Percentiles rank a stretch among this genome's conserved stretches.
Conservation (phyloP, 2,888 invertebrate species). For the Seira musarum region DNA sequence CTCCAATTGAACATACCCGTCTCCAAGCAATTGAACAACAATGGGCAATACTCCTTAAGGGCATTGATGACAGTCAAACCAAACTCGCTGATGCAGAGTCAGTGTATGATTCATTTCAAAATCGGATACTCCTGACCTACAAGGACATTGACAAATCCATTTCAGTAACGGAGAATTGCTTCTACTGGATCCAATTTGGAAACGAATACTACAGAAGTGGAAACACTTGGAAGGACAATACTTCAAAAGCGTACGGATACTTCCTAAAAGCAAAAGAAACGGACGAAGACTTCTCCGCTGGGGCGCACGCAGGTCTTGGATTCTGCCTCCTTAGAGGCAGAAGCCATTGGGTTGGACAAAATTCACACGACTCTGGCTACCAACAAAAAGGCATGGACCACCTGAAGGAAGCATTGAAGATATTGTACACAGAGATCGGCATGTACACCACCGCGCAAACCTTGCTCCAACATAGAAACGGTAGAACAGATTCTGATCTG, state of each 20-base stretch:
- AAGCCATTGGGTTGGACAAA: not conserved
- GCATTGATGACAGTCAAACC: constrained; percentile 34
- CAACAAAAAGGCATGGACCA: constrained; percentile 35
- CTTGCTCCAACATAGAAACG: not conserved
- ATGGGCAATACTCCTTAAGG: constrained; percentile 48
- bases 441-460: constrained; percentile 12
- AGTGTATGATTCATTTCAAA: not conserved
- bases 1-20: not conserved
- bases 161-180: not conserved
- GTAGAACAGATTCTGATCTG: constrained; percentile 9
- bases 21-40: constrained; percentile 44
- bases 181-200: constrained; percentile 40
- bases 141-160: not conserved
- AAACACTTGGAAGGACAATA: not conserved
- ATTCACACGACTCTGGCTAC: constrained; percentile 25
- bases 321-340: constrained; percentile 32
- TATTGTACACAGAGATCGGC: constrained; percentile 34
- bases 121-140: not conserved
- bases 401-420: constrained; percentile 15
- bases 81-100: not conserved
- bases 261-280: constrained; percentile 37
- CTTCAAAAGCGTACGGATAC: constrained; percentile 16
- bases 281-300: constrained; percentile 38
- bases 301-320: constrained; percentile 30
- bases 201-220: constrained; percentile 22